phyloP scores from a whole-genome alignment of 2,113 vertebrate species.

The Engystomops pustulosus region DNA sequence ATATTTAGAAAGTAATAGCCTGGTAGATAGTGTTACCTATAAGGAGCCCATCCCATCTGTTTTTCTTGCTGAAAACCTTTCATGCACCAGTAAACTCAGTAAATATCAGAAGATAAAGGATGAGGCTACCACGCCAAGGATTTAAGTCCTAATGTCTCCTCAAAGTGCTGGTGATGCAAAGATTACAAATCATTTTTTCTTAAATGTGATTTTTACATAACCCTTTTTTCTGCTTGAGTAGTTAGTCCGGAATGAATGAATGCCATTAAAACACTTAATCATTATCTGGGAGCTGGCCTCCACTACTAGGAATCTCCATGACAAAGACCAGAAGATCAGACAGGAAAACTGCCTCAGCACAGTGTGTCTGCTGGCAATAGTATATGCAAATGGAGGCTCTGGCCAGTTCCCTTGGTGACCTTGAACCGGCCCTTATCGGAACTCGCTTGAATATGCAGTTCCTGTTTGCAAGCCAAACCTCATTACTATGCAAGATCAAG shows the following conservation, averaged over 20 bases:
- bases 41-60: slow-evolving; percentile 86
- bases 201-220: slow-evolving; percentile 91
- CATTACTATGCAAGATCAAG: slow-evolving; percentile 75
- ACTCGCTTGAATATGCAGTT: slow-evolving; percentile 77
- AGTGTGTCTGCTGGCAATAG: slow-evolving; percentile 82
- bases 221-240: slow-evolving; percentile 92
- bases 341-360: slow-evolving; percentile 72
- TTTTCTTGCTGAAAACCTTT: slow-evolving; percentile 87
- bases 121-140: slow-evolving; percentile 85
- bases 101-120: slow-evolving; percentile 91
- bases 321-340: slow-evolving; percentile 82
- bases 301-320: slow-evolving; percentile 86
- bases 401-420: slow-evolving; percentile 82
- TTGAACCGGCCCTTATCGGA: slow-evolving; percentile 81
- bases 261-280: slow-evolving; percentile 92
- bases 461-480: slow-evolving; percentile 70
- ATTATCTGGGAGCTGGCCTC: slow-evolving; percentile 85
- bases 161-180: slow-evolving; percentile 87
- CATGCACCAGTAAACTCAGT: slow-evolving; percentile 89
- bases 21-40: slow-evolving; percentile 88
- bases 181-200: slow-evolving; percentile 92
- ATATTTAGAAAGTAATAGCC: slow-evolving; percentile 87
- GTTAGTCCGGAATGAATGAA: slow-evolving; percentile 85
- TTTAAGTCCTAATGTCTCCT: slow-evolving; percentile 89
- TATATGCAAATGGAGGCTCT: slow-evolving; percentile 81